Base-by-base conservation (phyloP, 2,113 vertebrate genomes). In the Chamaea fasciata region DNA sequence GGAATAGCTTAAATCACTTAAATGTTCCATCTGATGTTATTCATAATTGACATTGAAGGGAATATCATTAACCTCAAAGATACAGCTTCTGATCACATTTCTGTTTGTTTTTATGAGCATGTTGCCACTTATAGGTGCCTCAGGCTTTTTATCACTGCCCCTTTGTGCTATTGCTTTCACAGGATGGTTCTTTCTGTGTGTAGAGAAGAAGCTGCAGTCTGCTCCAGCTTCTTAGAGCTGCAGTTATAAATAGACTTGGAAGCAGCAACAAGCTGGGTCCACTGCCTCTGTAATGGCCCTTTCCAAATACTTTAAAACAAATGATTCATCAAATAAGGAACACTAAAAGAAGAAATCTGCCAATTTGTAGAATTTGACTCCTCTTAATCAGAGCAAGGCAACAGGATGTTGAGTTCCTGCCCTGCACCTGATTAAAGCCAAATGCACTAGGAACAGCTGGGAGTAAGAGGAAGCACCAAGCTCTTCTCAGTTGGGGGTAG, bases 341-440 rank as follows among this genome's bases (percentile, higher is more conserved):
- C 95, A 95, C 94, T 96, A 97, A 97, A 97, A 97, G 98, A 97
- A 98, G 98, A 98, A 98, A 98, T 98, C 95, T 97, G 98, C 98
- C 97, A 97, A 98, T 98, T 98, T 98, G 98, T 98, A 98, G 97
- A 98, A 98, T 98, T 95, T 98, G 98, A 98, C 98, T 98, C 97
- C 98, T 98, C 98, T 98, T 99, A 99, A 99, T 99, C 98, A 99
- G 98, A 98, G 98, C 97, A 96, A 97, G 96, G 97, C 97, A 98
- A 98, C 98, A 99, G 99, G 99, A 99, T 98, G 98, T 98, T 92
- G 97, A 98, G 98, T 98, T 99, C 98, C 98, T 98, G 98, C 97
- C 97, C 98, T 98, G 96, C 96, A 98, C 98, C 98, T 98, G 98
- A 99, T 99, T 99, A 99, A 98, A 99, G 98, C 98, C 98, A 98